Base-by-base conservation (phyloP, 53 echinoderm and acorn worm genomes). In the Holothuria scabra region DNA sequence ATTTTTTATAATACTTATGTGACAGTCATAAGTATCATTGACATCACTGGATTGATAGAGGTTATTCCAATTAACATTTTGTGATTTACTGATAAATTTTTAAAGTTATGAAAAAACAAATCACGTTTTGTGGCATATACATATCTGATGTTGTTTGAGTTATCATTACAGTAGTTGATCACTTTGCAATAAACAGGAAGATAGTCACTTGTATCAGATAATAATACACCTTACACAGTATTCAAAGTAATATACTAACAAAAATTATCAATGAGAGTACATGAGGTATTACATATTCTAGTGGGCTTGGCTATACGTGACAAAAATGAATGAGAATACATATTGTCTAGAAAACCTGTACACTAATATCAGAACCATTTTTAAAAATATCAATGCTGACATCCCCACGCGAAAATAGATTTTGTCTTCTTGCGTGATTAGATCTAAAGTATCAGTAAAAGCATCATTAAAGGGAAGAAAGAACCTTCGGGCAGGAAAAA, bases 121-220 rank as follows among this genome's bases (percentile, higher is more conserved):
- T 66, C 1, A 23, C 29, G 18, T 25, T 66, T 66, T 66, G 29
- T 66, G 0, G 29, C 7, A 13, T 66, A 66, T 18, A 23, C 29
- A 5, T 44, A 5, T 7, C 44, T 7, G 44, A 7, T 7, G 10
- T 44, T 10, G 10, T 44, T 44, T 44, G 44, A 5, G 10, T 44
- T 44, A 44, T 5, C 44, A 44, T 44, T 44, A 44, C 44, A 44
- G 10, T 44, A 10, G 44, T 44, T 44, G 44, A 44, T 44, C 5
- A 44, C 44, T 7, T 44, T 44, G 10, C 44, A 44, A 10, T 44
- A 7, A 44, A 44, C 29, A 66, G 66, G 31, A 26, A 66, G 29
- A 66, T 66, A 30, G 66, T 66, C 66, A 66, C 66, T 66, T 21
- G 29, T 25, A 66, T 66, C 66, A 6, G 66, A 44, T 7, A 44